A percentile compares a stretch with the other conserved stretches of the same genome.
Conservation (phyloP, 2,113 vertebrate genomes). For the Amblyornis subalaris region DNA sequence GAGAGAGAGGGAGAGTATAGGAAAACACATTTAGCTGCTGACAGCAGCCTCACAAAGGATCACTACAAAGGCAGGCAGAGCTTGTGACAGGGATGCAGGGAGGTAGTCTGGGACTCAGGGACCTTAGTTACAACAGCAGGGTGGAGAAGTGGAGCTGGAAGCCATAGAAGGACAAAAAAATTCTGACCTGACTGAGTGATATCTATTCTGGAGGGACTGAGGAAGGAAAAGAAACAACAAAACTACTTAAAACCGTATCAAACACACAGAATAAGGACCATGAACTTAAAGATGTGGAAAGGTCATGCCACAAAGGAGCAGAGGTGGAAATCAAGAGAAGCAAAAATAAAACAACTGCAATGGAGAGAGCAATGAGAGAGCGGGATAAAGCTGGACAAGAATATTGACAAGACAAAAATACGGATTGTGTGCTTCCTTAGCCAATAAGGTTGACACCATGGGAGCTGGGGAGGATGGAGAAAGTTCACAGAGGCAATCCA, state of each 20-base stretch:
- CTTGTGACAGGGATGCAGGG: background rate
- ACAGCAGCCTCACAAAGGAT: background rate
- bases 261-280: background rate
- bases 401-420: background rate
- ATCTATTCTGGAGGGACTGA: background rate
- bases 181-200: background rate
- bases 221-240: constrained; percentile 3
- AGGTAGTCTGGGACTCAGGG: background rate
- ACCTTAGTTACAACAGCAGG: background rate
- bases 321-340: constrained; percentile 10
- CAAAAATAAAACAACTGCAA: background rate
- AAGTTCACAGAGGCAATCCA: background rate
- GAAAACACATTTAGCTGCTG: background rate
- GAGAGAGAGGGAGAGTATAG: background rate
- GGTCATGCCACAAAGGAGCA: constrained; percentile 11
- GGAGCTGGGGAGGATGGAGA: background rate
- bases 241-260: constrained; percentile 29
- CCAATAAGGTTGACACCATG: background rate
- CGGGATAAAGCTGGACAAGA: background rate
- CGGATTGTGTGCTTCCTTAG: background rate
- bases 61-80: background rate
- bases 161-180: background rate
- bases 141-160: background rate
- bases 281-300: constrained; percentile 33
- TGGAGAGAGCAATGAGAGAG: background rate